Evolutionary conservation across 2,113 vertebrate genomes (phyloP), one percentile per base, ranked within the genome.

Genomic region (Lepidothrix coronata): DNA sequence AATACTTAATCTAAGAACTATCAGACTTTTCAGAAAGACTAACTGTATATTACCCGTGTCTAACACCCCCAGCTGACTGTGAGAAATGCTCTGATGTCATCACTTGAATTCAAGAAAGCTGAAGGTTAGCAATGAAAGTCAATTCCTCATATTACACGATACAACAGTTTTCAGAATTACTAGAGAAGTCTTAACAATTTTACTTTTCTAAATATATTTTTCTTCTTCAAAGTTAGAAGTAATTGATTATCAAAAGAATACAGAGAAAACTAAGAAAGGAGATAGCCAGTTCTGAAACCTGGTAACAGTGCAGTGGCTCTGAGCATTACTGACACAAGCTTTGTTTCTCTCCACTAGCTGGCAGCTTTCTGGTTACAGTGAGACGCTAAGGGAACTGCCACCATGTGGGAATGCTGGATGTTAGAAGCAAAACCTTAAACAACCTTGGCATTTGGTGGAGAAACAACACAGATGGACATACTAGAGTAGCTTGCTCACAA

Each of bases 361-460:
- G 35, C 10, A 66, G 41, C 43, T 91, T 80, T 82, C 66, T 91
- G 73, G 51, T 78, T 92, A 41, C 68, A 67, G 65, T 54, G 73
- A 70, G 80, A 91, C 39, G 84, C 33, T 10, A 11, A 44, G 39
- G 72, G 86, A 95, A 55, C 84, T 89, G 67, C 54, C 46, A 59
- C 31, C 8, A 35, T 88, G 68, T 16, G 22, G 51, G 82, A 91
- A 88, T 37, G 55, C 37, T 65, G 92, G 52, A 70, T 66, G 44
- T 77, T 59, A 59, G 59, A 75, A 91, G 54, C 9, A 70, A 85
- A 96, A 73, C 93, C 65, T 94, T 83, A 85, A 85, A 77, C 46
- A 93, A 76, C 43, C 65, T 85, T 80, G 82, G 44, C 52, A 46
- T 88, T 83, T 91, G 85, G 46, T n/a, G 0, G 35, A 73, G 82